Evolutionary conservation across 2,888 invertebrate genomes (phyloP).

Genomic region (Tipula lateralis): DNA sequence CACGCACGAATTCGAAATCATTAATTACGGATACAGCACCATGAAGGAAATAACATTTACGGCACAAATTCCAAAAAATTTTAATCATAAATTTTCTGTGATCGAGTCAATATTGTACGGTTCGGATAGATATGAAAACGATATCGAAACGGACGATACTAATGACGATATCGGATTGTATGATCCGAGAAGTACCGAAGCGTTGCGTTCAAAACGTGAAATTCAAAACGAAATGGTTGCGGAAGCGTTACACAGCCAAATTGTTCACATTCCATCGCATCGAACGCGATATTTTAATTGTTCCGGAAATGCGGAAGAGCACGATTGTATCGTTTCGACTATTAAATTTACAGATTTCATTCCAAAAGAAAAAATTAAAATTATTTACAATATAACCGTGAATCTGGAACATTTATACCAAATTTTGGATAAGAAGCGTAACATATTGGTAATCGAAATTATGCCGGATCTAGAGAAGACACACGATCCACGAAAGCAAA

Average conservation of each 20-base stretch:
- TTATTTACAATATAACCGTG: neutral
- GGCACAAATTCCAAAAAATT: neutral
- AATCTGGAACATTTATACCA: neutral
- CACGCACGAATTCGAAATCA: slow-evolving; percentile 20
- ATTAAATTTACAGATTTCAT: neutral
- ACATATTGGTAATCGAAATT: neutral
- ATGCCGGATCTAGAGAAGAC: neutral
- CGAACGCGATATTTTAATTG: slow-evolving; percentile 12
- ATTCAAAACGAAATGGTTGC: neutral
- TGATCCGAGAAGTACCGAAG: neutral
- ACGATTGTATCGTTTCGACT: neutral
- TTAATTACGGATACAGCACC: neutral
- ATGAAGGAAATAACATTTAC: neutral
- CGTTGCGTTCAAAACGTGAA: neutral
- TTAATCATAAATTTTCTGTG: neutral
- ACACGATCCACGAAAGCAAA: neutral
- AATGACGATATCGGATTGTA: neutral
- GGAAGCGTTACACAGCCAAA: neutral
- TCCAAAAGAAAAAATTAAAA: neutral
- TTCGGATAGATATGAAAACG: neutral
- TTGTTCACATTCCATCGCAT: neutral
- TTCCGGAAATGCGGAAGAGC: neutral
- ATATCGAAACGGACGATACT: neutral
- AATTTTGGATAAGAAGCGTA: neutral
- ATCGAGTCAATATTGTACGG: neutral